Percentiles rank a stretch among this genome's conserved stretches.
Evolutionary conservation across 2,113 vertebrate species (phyloP).

Genomic region (Nothobranchius furzeri): DNA sequence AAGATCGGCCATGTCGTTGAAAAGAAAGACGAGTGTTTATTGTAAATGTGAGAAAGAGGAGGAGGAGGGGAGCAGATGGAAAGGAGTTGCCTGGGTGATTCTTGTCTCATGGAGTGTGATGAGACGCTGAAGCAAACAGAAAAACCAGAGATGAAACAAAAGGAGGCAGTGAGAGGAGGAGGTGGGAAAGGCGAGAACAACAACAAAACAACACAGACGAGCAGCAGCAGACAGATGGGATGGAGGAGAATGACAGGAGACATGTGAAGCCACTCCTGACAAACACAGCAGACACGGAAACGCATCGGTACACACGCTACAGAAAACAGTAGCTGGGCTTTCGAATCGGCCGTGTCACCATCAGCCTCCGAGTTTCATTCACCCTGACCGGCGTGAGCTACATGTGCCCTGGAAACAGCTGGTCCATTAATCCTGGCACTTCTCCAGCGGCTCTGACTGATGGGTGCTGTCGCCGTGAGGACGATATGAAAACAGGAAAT

Average conservation of each 20-base stretch:
- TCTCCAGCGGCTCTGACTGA: constrained; percentile 15
- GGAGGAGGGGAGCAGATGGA: constrained; percentile 59
- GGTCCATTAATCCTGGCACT: constrained; percentile 19
- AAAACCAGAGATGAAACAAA: constrained; percentile 17
- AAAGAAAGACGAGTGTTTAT: neutral
- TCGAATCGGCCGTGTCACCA: too few relatives aligned
- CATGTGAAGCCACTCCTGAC: neutral
- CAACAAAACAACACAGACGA: constrained; percentile 47
- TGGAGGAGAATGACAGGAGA: constrained; percentile 34
- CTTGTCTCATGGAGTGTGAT: constrained; percentile 64
- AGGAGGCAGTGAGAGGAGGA: neutral
- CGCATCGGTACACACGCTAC: neutral
- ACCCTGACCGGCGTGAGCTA: neutral
- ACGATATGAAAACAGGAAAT: neutral
- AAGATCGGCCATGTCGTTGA: too few relatives aligned
- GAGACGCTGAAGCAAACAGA: constrained; percentile 43
- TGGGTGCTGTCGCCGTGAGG: neutral
- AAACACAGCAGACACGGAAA: constrained; percentile 1
- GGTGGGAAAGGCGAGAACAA: constrained; percentile 29
- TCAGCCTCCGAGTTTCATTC: neutral
- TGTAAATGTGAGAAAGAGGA: constrained; percentile 4
- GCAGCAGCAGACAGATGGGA: constrained; percentile 47
- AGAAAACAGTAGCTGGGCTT: constrained; percentile 1
- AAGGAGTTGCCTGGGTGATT: constrained; percentile 68
- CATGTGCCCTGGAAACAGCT: constrained; percentile 17